Evolutionary conservation across 30 jellyfish, hydroid and myxozoan species (phyloP).

Genomic region (Hydra vulgaris): DNA sequence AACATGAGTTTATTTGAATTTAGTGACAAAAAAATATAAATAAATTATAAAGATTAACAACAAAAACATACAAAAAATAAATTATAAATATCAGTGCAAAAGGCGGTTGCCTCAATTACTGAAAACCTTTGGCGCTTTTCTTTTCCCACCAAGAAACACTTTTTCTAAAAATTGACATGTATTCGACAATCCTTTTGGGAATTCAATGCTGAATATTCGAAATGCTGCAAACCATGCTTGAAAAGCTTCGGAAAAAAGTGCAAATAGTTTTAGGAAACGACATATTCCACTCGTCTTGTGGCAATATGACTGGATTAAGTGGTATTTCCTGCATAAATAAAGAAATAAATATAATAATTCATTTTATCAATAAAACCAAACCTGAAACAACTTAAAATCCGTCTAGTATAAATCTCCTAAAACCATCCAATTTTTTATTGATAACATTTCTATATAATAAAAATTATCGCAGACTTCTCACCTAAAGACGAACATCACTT

Average conservation of each 20-base stretch:
- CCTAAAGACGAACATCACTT: no score
- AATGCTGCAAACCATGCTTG: neutral
- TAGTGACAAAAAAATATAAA: neutral
- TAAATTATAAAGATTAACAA: neutral
- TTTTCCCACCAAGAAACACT: neutral
- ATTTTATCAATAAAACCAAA: no score
- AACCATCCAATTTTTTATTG: no score
- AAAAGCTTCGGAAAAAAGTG: neutral
- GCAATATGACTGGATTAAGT: neutral
- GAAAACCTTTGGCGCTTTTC: neutral
- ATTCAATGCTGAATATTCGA: neutral
- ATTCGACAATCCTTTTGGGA: neutral
- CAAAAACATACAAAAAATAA: neutral
- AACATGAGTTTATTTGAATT: no score
- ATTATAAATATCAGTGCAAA: neutral
- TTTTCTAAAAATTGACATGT: neutral
- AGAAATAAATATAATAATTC: neutral
- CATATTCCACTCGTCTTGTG: neutral
- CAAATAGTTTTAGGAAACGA: neutral
- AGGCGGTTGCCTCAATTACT: neutral
- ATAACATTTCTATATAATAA: no score
- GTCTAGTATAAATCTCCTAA: no score
- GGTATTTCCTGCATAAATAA: neutral
- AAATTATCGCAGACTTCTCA: no score
- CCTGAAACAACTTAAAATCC: no score